Evolutionary conservation across 2,888 invertebrate genomes (phyloP), one percentile per base, ranked within the genome.

Genomic region (Epinotia nisella): DNA sequence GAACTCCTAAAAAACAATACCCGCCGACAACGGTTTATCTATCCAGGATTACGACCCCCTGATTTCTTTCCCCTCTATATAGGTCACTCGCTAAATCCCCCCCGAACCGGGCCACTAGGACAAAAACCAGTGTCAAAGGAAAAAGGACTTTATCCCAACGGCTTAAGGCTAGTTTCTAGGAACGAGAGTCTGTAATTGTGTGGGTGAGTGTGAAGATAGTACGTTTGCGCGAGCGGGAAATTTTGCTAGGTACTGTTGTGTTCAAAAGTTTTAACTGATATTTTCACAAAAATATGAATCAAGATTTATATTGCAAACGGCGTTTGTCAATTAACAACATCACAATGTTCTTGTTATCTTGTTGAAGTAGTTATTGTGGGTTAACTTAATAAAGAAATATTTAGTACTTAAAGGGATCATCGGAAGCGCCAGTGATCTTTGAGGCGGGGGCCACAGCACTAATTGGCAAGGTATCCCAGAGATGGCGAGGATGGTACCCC

Each of bases 181-280:
- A 10, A 15, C 10, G 24, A 13, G 1, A 7, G 41, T 17, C 9
- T 69, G 29, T 59, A 11, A 41, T 59, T 35, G 51, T 58, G 68
- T 68, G 71, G 41, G 72, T 61, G 61, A 58, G 66, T 61, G 69
- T 69, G 62, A 69, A 59, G 62, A 64, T 49, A 49, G 72, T 68
- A 53, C 51, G 39, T 64, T 58, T 69, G 74, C 66, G 75, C 68
- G 75, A 71, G 70, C 71, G 76, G 73, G 72, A 77, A 75, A 75
- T 75, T 78, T 76, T 77, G 75, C 77, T 76, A 65, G 69, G 76
- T 83, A 83, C 77, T 72, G 77, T 78, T 72, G 56, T 0, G 76
- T 0, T 49, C 60, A 77, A 74, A 78, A 78, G 45, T 73, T 19
- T 51, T 62, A 35, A 1, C 39, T 71, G 51, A 21, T 41, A 49